Conservation (phyloP, 53 echinoderm and acorn worm species). For the Actinopyga echinites region DNA sequence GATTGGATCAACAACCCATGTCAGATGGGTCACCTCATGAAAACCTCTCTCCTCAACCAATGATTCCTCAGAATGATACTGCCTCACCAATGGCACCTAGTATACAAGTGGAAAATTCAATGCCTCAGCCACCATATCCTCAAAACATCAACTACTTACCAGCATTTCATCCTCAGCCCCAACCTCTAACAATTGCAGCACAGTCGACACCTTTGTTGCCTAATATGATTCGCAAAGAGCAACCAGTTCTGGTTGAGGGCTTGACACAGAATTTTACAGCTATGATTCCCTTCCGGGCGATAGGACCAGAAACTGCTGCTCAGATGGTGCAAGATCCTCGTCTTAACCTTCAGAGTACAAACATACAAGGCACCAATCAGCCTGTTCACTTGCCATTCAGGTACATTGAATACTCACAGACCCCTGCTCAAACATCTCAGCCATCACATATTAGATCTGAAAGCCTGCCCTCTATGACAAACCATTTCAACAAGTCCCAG, state of each 20-base stretch:
- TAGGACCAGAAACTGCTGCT: slow-evolving; percentile 17
- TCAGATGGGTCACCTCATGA: not conserved
- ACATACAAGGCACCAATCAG: slow-evolving; percentile 3
- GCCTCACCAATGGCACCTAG: slow-evolving; percentile 21
- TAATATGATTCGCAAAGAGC: slow-evolving; percentile 35
- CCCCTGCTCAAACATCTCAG: slow-evolving; percentile 13
- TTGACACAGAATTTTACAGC: not conserved
- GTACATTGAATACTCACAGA: slow-evolving; percentile 37
- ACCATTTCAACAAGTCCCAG: slow-evolving; percentile 6
- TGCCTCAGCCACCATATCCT: slow-evolving; percentile 3
- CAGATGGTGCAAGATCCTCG: slow-evolving; percentile 37
- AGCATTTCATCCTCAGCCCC: slow-evolving; percentile 22
- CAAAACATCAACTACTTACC: slow-evolving; percentile 30
- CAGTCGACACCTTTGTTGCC: slow-evolving; percentile 12
- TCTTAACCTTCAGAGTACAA: not conserved
- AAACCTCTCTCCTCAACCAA: slow-evolving; percentile 14
- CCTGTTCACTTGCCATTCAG: slow-evolving; percentile 34
- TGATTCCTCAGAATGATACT: slow-evolving; percentile 11
- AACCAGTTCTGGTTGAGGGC: slow-evolving; percentile 7
- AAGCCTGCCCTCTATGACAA: not conserved
- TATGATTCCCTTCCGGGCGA: slow-evolving; percentile 31
- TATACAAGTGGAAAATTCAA: slow-evolving; percentile 15
- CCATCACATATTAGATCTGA: slow-evolving; percentile 1
- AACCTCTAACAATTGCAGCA: slow-evolving; percentile 21
- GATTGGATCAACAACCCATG: not conserved